Percentiles rank a stretch among this genome's conserved stretches.
These are phyloP conservation scores for Myotis yumanensis DNA, from an alignment of 2,113 vertebrate species.

Conservation along the genomic window DNA sequence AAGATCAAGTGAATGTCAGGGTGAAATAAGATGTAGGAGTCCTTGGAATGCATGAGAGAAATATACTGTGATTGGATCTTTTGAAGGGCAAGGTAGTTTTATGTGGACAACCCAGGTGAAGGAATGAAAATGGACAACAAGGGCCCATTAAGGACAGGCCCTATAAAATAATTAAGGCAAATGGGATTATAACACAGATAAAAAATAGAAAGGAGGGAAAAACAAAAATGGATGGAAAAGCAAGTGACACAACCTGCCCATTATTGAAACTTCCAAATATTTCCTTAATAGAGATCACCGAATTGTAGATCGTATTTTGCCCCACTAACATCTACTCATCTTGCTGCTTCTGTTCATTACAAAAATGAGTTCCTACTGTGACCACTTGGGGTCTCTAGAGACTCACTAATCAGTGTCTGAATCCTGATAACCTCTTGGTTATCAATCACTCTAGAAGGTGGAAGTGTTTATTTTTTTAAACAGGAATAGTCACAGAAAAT, in stretches of 20 bases:
- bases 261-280: neutral
- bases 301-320: neutral
- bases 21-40: neutral
- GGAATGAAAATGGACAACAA: neutral
- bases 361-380: neutral
- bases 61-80: neutral
- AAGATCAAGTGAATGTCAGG: neutral
- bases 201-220: neutral
- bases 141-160: neutral
- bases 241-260: neutral
- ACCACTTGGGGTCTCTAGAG: conserved; percentile 71
- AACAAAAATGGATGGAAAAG: neutral
- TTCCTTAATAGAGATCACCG: neutral
- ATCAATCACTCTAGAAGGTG: neutral
- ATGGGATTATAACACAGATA: neutral
- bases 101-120: neutral
- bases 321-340: neutral
- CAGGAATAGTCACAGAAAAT: neutral
- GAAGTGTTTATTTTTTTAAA: neutral
- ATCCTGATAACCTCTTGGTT: neutral
- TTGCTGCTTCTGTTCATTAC: neutral
- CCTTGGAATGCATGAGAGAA: neutral
- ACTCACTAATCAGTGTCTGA: conserved; percentile 40
- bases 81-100: neutral
- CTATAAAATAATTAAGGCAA: neutral